Conservation (phyloP, 1,140 invertebrate genomes). For the Diorhabda carinulata region DNA sequence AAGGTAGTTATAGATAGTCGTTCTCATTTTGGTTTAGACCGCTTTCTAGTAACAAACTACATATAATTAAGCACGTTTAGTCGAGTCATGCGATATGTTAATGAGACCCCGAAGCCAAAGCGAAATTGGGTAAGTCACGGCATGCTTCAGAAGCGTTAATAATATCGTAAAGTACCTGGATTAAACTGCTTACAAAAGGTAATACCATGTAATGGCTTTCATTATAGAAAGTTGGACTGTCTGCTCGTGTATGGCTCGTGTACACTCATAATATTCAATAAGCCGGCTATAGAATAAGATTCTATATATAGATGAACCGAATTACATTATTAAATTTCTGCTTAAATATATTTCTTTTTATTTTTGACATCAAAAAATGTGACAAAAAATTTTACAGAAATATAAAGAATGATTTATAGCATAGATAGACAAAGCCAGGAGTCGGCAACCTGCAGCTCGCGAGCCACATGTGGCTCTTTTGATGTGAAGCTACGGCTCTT, state of each 20-base stretch:
- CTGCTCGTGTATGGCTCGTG: conserved; percentile 28
- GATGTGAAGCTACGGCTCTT: too few relatives aligned
- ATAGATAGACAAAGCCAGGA: too few relatives aligned
- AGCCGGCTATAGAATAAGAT: neutral
- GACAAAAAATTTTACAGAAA: too few relatives aligned
- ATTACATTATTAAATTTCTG: too few relatives aligned
- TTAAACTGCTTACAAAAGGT: conserved; percentile 40
- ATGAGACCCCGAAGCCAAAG: conserved; percentile 31
- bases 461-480: too few relatives aligned
- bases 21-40: conserved; percentile 15
- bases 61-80: conserved; percentile 34
- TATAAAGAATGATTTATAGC: too few relatives aligned
- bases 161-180: conserved; percentile 40
- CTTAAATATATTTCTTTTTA: too few relatives aligned
- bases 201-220: conserved; percentile 40
- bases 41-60: conserved; percentile 10
- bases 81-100: conserved; percentile 38
- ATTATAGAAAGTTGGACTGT: conserved; percentile 38
- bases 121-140: conserved; percentile 40
- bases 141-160: conserved; percentile 37
- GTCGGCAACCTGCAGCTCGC: too few relatives aligned
- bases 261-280: conserved; percentile 33
- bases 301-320: too few relatives aligned
- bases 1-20: conserved; percentile 14
- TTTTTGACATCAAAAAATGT: too few relatives aligned